Percentiles rank a stretch among this genome's conserved stretches.
Conservation (phyloP, 2,888 invertebrate genomes). For the Eurytoma californica region DNA sequence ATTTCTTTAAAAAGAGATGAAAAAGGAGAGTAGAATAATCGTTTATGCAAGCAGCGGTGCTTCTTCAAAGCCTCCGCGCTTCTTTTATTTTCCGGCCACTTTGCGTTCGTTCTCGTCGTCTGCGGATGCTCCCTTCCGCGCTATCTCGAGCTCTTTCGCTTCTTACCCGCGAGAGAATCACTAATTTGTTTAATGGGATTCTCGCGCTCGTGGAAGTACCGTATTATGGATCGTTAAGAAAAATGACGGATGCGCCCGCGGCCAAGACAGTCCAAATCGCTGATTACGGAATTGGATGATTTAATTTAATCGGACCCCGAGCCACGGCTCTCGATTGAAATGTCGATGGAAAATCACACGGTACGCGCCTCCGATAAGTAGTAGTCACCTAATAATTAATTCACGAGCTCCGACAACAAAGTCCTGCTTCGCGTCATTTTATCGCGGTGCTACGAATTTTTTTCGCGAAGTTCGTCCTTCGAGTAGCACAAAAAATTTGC, state of each 20-base stretch:
- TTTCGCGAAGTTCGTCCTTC: not conserved
- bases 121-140: constrained; percentile 5
- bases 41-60: too few species aligned
- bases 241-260: constrained; percentile 53
- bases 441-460: not conserved
- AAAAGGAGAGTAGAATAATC: too few species aligned
- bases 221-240: constrained; percentile 55
- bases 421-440: not conserved
- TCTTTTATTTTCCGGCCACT: constrained; percentile 7
- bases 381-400: not conserved
- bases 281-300: constrained; percentile 43
- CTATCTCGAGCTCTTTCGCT: not conserved
- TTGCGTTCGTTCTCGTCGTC: not conserved
- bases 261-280: constrained; percentile 32
- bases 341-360: constrained; percentile 47
- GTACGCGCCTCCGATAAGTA: not conserved
- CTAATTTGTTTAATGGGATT: constrained; percentile 51
- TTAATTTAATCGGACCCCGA: constrained; percentile 45
- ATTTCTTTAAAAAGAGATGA: too few species aligned
- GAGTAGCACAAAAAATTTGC: not conserved
- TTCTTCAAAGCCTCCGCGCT: not conserved
- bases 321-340: constrained; percentile 34
- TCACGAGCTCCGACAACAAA: not conserved
- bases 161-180: constrained; percentile 22
- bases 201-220: constrained; percentile 44